A percentile compares a stretch with the other conserved stretches of the same genome.
These are phyloP conservation scores for Chionodraco myersi DNA, from an alignment of 2,113 vertebrate species.

Conservation along the genomic window DNA sequence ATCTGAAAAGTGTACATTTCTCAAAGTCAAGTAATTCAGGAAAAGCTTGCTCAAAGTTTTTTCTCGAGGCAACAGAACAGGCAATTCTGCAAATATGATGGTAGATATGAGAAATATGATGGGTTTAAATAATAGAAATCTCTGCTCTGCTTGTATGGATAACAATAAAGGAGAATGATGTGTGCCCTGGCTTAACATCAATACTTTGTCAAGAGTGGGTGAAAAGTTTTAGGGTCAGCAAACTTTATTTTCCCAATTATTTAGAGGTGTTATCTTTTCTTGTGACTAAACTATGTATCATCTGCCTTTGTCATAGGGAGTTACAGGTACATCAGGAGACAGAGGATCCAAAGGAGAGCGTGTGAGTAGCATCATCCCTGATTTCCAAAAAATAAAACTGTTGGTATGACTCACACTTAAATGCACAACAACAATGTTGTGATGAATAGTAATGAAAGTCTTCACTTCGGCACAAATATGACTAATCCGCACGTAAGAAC, in stretches of 20 bases:
- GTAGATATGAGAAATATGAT: background rate
- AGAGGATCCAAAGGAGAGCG: slow-evolving; percentile 98
- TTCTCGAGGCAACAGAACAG: slow-evolving; percentile 7
- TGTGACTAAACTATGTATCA: slow-evolving; percentile 8
- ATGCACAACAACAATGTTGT: slow-evolving; percentile 40
- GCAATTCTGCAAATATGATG: slow-evolving; percentile 21
- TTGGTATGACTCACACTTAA: slow-evolving; percentile 39
- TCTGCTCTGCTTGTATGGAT: background rate
- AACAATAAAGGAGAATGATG: slow-evolving; percentile 3
- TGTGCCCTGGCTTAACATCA: slow-evolving; percentile 4
- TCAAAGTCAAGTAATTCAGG: slow-evolving; percentile 55
- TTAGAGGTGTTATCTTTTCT: background rate
- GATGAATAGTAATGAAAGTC: slow-evolving; percentile 67
- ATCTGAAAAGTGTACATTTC: slow-evolving; percentile 53
- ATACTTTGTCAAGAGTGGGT: background rate
- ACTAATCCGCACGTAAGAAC: slow-evolving; percentile 70
- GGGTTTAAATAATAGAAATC: slow-evolving; percentile 10
- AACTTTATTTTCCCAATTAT: slow-evolving; percentile 13
- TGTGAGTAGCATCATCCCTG: slow-evolving; percentile 80
- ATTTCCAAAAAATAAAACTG: slow-evolving; percentile 28
- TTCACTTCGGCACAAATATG: slow-evolving; percentile 61
- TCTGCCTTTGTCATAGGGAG: slow-evolving; percentile 84
- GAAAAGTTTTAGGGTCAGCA: slow-evolving; percentile 17
- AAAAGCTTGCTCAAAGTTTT: slow-evolving; percentile 9
- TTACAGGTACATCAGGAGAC: slow-evolving; percentile 89